Conservation (phyloP, 2,113 vertebrate genomes). For the Micronisus gabar region DNA sequence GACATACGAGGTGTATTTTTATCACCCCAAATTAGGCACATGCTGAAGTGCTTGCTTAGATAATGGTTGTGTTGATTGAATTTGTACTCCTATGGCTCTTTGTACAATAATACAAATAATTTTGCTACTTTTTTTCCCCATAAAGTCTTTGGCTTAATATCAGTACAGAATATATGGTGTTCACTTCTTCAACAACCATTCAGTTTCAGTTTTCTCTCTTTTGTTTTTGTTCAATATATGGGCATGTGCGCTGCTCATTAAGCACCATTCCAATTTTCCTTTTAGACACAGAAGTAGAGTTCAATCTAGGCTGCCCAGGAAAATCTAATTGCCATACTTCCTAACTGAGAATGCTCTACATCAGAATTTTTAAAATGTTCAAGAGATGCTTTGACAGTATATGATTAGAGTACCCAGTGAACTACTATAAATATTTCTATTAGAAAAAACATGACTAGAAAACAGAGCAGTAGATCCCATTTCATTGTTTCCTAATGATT, state of each 20-base stretch:
- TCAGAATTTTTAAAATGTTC: background rate
- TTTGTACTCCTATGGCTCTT: background rate
- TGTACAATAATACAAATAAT: background rate
- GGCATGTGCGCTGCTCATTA: background rate
- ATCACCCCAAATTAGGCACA: background rate
- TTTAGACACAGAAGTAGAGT: background rate
- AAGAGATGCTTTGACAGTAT: background rate
- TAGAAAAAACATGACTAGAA: background rate
- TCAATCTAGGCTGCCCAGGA: background rate
- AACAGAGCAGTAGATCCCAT: background rate
- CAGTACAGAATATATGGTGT: background rate
- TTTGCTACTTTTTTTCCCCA: background rate
- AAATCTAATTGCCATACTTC: background rate
- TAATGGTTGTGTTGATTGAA: background rate
- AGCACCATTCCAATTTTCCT: background rate
- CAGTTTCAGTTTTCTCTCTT: background rate
- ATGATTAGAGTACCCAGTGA: background rate
- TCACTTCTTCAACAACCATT: background rate
- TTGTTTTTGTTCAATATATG: background rate
- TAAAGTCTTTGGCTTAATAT: background rate
- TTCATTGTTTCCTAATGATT: background rate
- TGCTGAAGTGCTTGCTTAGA: background rate
- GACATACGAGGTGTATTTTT: background rate
- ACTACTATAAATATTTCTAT: background rate
- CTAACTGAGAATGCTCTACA: background rate